Conservation (phyloP, 2,113 vertebrate genomes). For the Ivindomyrus marchei region DNA sequence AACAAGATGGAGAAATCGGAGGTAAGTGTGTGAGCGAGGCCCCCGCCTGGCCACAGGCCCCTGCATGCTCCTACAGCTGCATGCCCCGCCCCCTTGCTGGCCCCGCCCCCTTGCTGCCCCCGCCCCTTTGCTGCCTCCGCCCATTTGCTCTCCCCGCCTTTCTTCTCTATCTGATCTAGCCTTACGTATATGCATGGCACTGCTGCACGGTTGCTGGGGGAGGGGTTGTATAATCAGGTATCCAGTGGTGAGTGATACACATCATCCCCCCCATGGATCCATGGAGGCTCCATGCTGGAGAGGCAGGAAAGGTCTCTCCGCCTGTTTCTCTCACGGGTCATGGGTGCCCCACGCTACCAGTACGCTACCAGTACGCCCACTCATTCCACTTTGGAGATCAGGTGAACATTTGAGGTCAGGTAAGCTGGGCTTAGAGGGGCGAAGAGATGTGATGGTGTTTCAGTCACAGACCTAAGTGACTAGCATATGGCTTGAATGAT, state of each 20-base stretch:
- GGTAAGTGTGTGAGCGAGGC: slow-evolving; percentile 64
- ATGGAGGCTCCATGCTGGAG: neutral
- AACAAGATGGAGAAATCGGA: slow-evolving; percentile 98
- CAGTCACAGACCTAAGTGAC: slow-evolving; percentile 15
- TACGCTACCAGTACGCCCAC: neutral
- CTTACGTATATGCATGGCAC: neutral
- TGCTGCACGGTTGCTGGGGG: neutral
- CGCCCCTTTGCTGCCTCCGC: neutral
- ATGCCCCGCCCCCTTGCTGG: slow-evolving; percentile 24
- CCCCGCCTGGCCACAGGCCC: slow-evolving; percentile 35
- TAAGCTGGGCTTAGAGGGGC: neutral
- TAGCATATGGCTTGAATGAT: slow-evolving; percentile 24
- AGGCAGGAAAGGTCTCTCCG: neutral
- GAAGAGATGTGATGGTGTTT: slow-evolving; percentile 16
- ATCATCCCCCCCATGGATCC: neutral
- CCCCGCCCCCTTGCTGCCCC: neutral
- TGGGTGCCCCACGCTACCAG: neutral
- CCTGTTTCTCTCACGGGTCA: neutral
- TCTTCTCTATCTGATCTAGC: slow-evolving; percentile 19
- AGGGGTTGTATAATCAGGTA: neutral
- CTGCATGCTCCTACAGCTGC: slow-evolving; percentile 43
- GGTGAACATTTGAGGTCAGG: neutral
- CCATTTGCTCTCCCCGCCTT: neutral
- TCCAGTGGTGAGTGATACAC: neutral
- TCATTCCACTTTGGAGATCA: neutral